Evolutionary conservation across 2,797 vertebrate species (phyloP), one percentile per base, ranked within the genome.

Genomic region (Pampus argenteus): DNA sequence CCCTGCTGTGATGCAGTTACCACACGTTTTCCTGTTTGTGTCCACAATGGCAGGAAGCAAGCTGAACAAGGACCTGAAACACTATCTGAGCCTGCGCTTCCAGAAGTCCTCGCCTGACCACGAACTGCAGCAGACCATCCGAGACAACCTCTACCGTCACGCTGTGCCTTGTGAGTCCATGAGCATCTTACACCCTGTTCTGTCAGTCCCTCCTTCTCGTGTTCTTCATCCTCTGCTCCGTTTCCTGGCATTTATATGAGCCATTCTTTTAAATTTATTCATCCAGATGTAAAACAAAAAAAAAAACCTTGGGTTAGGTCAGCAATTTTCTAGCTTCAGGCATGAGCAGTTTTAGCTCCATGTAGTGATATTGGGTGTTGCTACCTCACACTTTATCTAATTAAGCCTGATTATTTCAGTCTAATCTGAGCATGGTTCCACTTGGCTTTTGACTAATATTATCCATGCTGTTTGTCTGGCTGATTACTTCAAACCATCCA

Each of bases 141-240:
- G 98, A 78, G 96, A 98, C 81, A 99, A 99, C 94, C 97, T 99
- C 44, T 99, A 99, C 80, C 98, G 96, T 89, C 97, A 99, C 74
- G 97, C 98, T 69, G 97, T 99, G 97, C 98, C 98, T 97, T 99
- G 98, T 99, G 91, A 98, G 97, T 98, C 88, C 52, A 44, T 10
- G 10, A 22, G 20, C 10, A 0, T 6, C n/a, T 18, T 7, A 3
- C 54, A 17, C 9, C 9, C n/a, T 8, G 4, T 11, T 50, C 59
- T 40, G 28, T 68, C 15, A 9, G 58, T 5, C 34, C 28, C 15
- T 25, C 14, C 34, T 6, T 5, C 25, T 63, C 17, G 8, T 20
- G 31, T 36, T 13, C 23, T 34, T 36, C n/a, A 31, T 18, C 8
- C 14, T 31, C 3, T 45, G 29, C 13, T 69, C 40, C 29, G 18